Conservation (phyloP, 2,797 vertebrate species). For the Spinibarbus caldwelli region DNA sequence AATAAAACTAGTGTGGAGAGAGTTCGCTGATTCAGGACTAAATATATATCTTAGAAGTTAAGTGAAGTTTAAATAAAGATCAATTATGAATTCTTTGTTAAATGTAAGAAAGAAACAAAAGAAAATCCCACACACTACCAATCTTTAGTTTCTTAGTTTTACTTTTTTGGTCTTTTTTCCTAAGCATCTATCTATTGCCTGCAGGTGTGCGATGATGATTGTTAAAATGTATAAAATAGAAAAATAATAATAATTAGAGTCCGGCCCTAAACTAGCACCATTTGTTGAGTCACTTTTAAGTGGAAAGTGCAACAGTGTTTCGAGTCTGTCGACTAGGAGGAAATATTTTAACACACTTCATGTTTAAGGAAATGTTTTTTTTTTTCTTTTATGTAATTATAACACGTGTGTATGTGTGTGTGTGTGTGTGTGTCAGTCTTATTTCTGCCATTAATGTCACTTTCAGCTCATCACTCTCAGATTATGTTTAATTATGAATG, state of each 20-base stretch:
- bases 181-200: too few species aligned
- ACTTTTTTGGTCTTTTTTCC: too few species aligned
- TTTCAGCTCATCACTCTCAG: conserved; percentile 84
- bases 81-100: background rate
- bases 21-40: conserved; percentile 32
- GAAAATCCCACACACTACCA: too few species aligned
- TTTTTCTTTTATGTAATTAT: conserved; percentile 29
- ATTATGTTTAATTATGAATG: conserved; percentile 86
- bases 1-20: background rate
- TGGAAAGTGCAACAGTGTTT: background rate
- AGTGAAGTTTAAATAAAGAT: conserved; percentile 6
- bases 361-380: background rate
- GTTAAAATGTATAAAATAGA: too few species aligned
- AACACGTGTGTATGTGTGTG: too few species aligned
- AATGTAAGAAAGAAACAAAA: background rate
- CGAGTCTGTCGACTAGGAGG: background rate
- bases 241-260: background rate
- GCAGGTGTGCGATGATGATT: too few species aligned
- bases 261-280: background rate
- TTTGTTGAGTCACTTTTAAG: background rate
- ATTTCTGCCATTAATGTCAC: conserved; percentile 84
- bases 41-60: background rate
- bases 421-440: conserved; percentile 50
- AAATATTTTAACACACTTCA: background rate
- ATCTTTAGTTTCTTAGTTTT: too few species aligned